A percentile compares a stretch with the other conserved stretches of the same genome.
Evolutionary conservation across 2,888 invertebrate genomes (phyloP).

Genomic region (Agrotis segetum): DNA sequence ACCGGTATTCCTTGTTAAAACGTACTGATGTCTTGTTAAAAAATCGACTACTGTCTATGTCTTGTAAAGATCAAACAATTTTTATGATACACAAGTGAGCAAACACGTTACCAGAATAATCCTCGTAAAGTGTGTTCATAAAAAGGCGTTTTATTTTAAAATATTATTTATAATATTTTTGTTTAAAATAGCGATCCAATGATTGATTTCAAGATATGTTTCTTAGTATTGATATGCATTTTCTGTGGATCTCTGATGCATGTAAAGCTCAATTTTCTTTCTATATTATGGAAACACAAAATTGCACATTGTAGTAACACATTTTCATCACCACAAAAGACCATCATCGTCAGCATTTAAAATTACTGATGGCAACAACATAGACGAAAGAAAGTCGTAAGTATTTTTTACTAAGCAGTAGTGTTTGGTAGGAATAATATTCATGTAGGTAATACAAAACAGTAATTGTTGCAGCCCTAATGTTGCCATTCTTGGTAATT

Average conservation of each 20-base stretch:
- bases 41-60: not conserved
- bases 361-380: not conserved
- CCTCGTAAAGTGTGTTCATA: not conserved
- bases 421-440: not conserved
- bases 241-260: slow-evolving; percentile 32
- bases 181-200: slow-evolving; percentile 9
- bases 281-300: slow-evolving; percentile 61
- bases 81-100: no score
- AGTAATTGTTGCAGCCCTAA: not conserved
- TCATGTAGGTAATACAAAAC: not conserved
- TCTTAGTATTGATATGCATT: slow-evolving; percentile 62
- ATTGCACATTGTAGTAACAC: slow-evolving; percentile 76
- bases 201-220: slow-evolving; percentile 60
- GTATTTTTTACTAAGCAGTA: not conserved
- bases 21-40: not conserved
- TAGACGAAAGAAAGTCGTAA: not conserved
- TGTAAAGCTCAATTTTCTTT: slow-evolving; percentile 50
- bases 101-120: not conserved
- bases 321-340: slow-evolving; percentile 40
- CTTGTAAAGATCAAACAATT: not conserved
- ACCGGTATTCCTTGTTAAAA: not conserved
- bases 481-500: not conserved
- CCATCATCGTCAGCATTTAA: not conserved
- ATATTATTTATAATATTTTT: not conserved
- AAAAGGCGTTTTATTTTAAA: not conserved